Percentiles rank a stretch among this genome's conserved stretches.
phyloP scores from a whole-genome alignment of 2,113 vertebrate species.

The Oenanthe melanoleuca region DNA sequence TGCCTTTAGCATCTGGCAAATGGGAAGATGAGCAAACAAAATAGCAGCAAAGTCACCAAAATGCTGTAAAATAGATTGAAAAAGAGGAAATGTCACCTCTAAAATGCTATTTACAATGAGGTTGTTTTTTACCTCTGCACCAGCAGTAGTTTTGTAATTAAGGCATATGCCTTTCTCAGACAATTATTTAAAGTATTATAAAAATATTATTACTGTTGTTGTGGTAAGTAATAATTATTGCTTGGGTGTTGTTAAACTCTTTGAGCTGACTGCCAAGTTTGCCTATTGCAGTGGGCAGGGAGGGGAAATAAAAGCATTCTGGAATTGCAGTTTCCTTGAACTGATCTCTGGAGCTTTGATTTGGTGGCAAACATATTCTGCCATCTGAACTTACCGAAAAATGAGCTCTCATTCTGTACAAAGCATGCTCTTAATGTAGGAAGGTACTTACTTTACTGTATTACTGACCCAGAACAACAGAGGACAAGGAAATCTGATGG shows the following conservation, averaged over 20 bases:
- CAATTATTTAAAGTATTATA: not conserved
- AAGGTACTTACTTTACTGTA: not conserved
- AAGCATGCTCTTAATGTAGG: not conserved
- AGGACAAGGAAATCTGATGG: not conserved
- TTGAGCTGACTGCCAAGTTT: conserved; percentile 29
- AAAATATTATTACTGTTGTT: not conserved
- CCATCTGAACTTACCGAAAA: conserved; percentile 4
- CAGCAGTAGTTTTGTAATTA: not conserved
- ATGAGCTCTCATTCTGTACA: not conserved
- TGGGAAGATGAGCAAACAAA: not conserved
- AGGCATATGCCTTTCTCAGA: not conserved
- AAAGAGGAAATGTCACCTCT: not conserved
- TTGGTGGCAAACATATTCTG: not conserved
- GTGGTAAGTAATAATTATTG: not conserved
- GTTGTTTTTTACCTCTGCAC: not conserved
- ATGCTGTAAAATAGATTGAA: conserved; percentile 37
- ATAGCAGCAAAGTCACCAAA: not conserved
- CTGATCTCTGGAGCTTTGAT: conserved; percentile 13
- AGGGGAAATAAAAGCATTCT: not conserved
- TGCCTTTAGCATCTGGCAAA: conserved; percentile 46
- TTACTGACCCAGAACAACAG: not conserved
- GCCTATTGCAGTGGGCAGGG: rapidly evolving
- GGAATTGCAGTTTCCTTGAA: not conserved
- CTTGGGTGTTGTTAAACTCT: not conserved
- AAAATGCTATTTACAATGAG: not conserved